These are phyloP conservation scores for Thripadectes ignobilis DNA, from an alignment of 2,797 vertebrate species.

Conservation along the genomic window DNA sequence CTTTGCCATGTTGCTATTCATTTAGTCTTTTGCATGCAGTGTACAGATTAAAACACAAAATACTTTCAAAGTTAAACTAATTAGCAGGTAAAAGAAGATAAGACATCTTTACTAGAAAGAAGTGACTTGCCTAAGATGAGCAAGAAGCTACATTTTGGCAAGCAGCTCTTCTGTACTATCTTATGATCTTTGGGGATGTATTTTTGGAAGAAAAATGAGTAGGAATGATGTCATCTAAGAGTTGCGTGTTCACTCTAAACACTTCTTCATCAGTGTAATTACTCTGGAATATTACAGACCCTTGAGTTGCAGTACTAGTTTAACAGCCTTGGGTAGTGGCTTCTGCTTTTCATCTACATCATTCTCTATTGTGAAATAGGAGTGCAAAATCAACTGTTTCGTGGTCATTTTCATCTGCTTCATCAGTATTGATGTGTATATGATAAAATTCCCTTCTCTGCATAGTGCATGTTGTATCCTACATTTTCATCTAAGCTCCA, in stretches of 20 bases:
- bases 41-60: not conserved
- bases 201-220: not conserved
- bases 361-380: not conserved
- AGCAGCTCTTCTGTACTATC: not conserved
- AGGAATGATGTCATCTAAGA: not conserved
- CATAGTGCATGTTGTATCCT: fast-evolving
- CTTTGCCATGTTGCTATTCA: not conserved
- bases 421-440: not conserved
- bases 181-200: not conserved
- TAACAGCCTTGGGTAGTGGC: fast-evolving
- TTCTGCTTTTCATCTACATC: not conserved
- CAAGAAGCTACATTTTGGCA: not conserved
- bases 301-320: not conserved
- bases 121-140: not conserved
- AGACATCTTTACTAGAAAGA: not conserved
- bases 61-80: not conserved
- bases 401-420: not conserved
- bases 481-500: fast-evolving
- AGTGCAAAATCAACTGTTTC: not conserved
- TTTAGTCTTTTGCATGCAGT: not conserved
- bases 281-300: not conserved
- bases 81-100: not conserved
- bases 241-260: not conserved
- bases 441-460: not conserved
- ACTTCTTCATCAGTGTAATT: not conserved